Evolutionary conservation across 2,113 vertebrate genomes (phyloP).

Genomic region (Cricetomys ansorgei): DNA sequence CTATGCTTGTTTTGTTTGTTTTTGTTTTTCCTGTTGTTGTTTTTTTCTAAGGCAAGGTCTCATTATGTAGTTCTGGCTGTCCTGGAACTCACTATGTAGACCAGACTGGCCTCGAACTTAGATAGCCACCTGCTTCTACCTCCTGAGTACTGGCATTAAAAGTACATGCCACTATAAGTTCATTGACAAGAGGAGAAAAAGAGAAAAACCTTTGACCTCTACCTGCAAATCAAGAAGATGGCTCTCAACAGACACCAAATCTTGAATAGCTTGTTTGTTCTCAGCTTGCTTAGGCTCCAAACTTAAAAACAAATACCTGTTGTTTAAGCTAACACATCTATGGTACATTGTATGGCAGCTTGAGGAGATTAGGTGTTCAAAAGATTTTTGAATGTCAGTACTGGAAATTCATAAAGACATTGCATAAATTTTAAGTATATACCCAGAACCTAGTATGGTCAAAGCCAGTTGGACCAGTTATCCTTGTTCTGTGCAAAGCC

Average conservation of each 20-base stretch:
- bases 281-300: not conserved
- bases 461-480: not conserved
- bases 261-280: not conserved
- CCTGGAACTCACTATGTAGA: not conserved
- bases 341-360: not conserved
- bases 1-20: not conserved
- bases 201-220: not conserved
- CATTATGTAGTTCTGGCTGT: not conserved
- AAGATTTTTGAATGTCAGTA: not conserved
- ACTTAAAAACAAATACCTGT: not conserved
- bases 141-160: not conserved
- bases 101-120: not conserved
- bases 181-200: not conserved
- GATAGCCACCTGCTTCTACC: not conserved
- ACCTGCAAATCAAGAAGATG: no score
- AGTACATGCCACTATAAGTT: not conserved
- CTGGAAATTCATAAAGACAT: not conserved
- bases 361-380: not conserved
- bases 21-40: not conserved
- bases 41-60: not conserved
- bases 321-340: not conserved
- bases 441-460: not conserved
- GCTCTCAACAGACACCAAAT: not conserved
- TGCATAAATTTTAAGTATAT: not conserved
- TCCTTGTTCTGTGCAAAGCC: not conserved